A percentile compares a stretch with the other conserved stretches of the same genome.
Conservation (phyloP, 2,113 vertebrate genomes). For the Sinocyclocheilus rhinocerous region DNA sequence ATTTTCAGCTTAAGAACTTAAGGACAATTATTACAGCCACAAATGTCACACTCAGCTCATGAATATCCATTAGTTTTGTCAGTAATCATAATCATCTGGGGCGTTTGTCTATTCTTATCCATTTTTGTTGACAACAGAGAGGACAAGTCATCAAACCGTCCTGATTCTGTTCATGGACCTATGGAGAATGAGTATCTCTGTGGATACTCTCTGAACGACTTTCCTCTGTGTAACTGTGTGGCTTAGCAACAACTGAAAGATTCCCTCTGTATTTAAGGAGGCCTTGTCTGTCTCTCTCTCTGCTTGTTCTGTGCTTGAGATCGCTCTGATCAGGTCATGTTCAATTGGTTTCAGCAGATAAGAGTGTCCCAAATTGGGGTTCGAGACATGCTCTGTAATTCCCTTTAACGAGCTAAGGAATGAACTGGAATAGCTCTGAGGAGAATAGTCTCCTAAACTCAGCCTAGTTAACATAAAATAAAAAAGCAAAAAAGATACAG, state of each 20-base stretch:
- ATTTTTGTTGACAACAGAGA: neutral
- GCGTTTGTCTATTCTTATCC: neutral
- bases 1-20: neutral
- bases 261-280: neutral
- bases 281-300: neutral
- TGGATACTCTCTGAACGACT: neutral
- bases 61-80: neutral
- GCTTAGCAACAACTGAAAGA: constrained; percentile 21
- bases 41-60: neutral
- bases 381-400: constrained; percentile 38
- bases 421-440: neutral
- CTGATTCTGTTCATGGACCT: neutral
- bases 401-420: neutral
- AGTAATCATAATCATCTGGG: neutral
- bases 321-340: constrained; percentile 30
- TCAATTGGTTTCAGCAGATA: constrained; percentile 35
- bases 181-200: neutral
- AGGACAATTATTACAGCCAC: neutral
- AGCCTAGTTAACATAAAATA: neutral
- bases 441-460: constrained; percentile 16
- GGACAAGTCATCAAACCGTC: neutral
- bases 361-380: constrained; percentile 17
- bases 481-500: neutral
- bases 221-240: constrained; percentile 3
- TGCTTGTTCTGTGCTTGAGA: neutral